Evolutionary conservation across 2,797 vertebrate species (phyloP).

Genomic region (Spea hammondii): DNA sequence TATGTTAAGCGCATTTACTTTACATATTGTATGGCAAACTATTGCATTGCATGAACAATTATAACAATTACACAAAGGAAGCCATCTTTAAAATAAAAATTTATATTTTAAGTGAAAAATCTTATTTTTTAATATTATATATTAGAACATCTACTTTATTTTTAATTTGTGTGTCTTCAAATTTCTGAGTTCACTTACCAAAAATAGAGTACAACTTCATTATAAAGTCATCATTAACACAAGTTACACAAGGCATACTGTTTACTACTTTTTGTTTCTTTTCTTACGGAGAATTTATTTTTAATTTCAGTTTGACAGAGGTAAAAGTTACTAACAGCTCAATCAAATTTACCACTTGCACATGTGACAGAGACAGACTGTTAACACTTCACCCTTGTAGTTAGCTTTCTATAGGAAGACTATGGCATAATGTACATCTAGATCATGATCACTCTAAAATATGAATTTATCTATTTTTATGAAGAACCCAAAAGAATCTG

Average conservation of each 20-base stretch:
- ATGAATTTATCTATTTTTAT: conserved; percentile 19
- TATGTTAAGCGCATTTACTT: no score
- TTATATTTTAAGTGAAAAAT: conserved; percentile 1
- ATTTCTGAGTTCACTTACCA: neutral
- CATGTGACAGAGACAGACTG: conserved; percentile 36
- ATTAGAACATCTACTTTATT: neutral
- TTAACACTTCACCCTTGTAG: conserved; percentile 40
- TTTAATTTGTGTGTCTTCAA: neutral
- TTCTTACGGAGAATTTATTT: conserved; percentile 33
- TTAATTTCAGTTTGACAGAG: conserved; percentile 15
- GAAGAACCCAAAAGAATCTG: conserved; percentile 42
- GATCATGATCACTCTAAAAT: conserved; percentile 5
- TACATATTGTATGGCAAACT: no score
- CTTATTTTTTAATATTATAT: neutral
- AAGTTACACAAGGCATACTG: conserved; percentile 11
- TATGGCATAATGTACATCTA: conserved; percentile 41
- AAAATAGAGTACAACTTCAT: conserved; percentile 17
- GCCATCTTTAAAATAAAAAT: neutral
- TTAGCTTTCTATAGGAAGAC: conserved; percentile 43
- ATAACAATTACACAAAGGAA: no score
- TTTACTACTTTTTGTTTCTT: neutral
- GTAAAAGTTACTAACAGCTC: conserved; percentile 19
- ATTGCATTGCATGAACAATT: no score
- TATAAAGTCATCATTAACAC: neutral
- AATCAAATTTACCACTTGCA: conserved; percentile 21